Conservation (phyloP, 2,797 vertebrate genomes). For the Eupleurogrammus muticus region DNA sequence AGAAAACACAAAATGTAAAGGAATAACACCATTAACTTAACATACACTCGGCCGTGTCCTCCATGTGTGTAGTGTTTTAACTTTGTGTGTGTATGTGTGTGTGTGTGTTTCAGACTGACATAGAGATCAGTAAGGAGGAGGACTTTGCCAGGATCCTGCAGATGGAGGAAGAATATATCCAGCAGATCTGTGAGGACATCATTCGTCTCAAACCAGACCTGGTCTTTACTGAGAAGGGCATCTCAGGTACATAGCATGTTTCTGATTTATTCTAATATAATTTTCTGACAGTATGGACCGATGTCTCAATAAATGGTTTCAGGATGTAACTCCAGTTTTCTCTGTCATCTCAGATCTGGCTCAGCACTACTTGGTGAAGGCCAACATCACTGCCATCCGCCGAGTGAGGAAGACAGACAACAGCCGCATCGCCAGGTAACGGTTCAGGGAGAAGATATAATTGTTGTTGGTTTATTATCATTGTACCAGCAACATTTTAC, state of each 20-base stretch:
- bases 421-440: constrained; percentile 93
- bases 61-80: neutral
- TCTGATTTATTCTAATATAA: no score
- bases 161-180: constrained; percentile 97
- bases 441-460: no score
- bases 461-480: no score
- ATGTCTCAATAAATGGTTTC: no score
- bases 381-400: constrained; percentile 95
- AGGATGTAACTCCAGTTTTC: no score
- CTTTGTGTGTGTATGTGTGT: neutral
- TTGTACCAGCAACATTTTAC: no score
- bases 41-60: neutral
- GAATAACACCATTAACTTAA: no score
- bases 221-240: constrained; percentile 95
- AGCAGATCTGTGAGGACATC: constrained; percentile 95
- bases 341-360: constrained; percentile 87
- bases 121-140: constrained; percentile 96
- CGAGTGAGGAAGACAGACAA: constrained; percentile 96
- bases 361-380: constrained; percentile 96
- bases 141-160: constrained; percentile 95
- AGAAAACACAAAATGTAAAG: no score
- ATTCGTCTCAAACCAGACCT: constrained; percentile 93
- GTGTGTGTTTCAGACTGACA: constrained; percentile 88
- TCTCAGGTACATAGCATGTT: constrained; percentile 86
- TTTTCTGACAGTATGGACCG: no score